phyloP scores from a whole-genome alignment of 2,113 vertebrate genomes.

The Junco hyemalis region DNA sequence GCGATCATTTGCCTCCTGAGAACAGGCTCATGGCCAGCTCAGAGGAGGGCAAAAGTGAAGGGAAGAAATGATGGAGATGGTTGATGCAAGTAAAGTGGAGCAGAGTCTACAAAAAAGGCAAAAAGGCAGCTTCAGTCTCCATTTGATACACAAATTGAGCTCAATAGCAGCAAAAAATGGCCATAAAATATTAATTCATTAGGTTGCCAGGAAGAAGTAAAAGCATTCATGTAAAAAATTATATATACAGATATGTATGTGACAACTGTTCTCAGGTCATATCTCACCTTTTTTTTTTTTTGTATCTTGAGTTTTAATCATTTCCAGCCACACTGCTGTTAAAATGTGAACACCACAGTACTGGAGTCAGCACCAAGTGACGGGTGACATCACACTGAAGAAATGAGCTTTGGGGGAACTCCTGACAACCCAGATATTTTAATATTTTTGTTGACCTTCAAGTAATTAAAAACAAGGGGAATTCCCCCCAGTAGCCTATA shows the following conservation, averaged over 20 bases:
- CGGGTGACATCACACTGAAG: not conserved
- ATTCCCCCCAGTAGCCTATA: not conserved
- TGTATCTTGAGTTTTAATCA: not conserved
- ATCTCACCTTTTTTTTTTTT: not conserved
- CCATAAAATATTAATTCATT: slow-evolving; percentile 58
- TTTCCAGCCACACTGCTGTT: not conserved
- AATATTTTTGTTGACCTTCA: slow-evolving; percentile 66
- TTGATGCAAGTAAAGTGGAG: slow-evolving; percentile 5
- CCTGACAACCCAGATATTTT: slow-evolving; percentile 39
- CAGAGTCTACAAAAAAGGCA: slow-evolving; percentile 21
- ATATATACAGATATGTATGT: not conserved
- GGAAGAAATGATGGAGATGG: not conserved
- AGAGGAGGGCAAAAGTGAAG: not conserved
- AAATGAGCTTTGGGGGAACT: not conserved
- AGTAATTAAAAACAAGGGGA: slow-evolving; percentile 38
- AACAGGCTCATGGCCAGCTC: not conserved
- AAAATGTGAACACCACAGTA: not conserved
- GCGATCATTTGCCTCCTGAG: not conserved
- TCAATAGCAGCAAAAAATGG: slow-evolving; percentile 59
- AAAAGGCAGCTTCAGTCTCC: slow-evolving; percentile 47
- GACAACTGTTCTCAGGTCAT: not conserved
- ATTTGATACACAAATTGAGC: slow-evolving; percentile 44
- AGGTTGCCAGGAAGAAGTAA: slow-evolving; percentile 51
- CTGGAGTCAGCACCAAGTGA: not conserved
- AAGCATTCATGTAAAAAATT: not conserved